phyloP scores from a whole-genome alignment of 2,797 vertebrate species.

The Cirrhinus molitorella region DNA sequence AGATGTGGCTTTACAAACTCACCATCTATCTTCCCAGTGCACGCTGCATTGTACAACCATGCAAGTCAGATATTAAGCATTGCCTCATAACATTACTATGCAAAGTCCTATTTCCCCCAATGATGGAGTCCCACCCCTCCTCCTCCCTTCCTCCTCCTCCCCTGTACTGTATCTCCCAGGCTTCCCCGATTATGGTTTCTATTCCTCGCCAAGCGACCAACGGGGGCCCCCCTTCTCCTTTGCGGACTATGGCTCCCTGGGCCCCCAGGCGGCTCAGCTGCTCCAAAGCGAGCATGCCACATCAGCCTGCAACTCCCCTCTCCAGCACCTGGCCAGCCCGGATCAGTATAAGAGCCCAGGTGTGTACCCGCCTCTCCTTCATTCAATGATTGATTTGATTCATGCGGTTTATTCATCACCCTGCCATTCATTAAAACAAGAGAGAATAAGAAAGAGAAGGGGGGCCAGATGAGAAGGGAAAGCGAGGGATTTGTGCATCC shows the following conservation, averaged over 20 bases:
- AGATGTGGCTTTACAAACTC: slow-evolving; percentile 26
- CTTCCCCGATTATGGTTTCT: slow-evolving; percentile 82
- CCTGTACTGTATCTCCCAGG: slow-evolving; percentile 74
- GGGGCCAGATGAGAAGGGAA: slow-evolving; percentile 36
- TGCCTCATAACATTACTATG: slow-evolving; percentile 66
- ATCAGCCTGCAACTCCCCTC: slow-evolving; percentile 75
- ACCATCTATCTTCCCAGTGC: slow-evolving; percentile 42
- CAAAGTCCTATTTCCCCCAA: slow-evolving; percentile 66
- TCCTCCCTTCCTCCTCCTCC: slow-evolving; percentile 51
- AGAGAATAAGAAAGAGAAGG: slow-evolving; percentile 7
- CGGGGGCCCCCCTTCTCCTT: slow-evolving; percentile 80
- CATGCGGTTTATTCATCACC: slow-evolving; percentile 60
- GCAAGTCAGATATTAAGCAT: slow-evolving; percentile 52
- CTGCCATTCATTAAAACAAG: slow-evolving; percentile 57
- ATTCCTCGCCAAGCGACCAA: slow-evolving; percentile 78
- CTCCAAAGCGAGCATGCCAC: slow-evolving; percentile 80
- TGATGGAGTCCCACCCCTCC: slow-evolving; percentile 69
- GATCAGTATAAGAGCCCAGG: slow-evolving; percentile 82
- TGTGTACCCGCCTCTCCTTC: slow-evolving; percentile 70
- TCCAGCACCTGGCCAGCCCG: slow-evolving; percentile 77
- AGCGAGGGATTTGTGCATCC: slow-evolving; percentile 11
- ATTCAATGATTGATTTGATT: slow-evolving; percentile 65
- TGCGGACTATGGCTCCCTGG: slow-evolving; percentile 81
- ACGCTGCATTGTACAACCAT: slow-evolving; percentile 55
- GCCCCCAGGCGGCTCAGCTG: slow-evolving; percentile 79